These are phyloP conservation scores for Bovichtus variegatus DNA, from an alignment of 2,797 vertebrate species.

Conservation along the genomic window DNA sequence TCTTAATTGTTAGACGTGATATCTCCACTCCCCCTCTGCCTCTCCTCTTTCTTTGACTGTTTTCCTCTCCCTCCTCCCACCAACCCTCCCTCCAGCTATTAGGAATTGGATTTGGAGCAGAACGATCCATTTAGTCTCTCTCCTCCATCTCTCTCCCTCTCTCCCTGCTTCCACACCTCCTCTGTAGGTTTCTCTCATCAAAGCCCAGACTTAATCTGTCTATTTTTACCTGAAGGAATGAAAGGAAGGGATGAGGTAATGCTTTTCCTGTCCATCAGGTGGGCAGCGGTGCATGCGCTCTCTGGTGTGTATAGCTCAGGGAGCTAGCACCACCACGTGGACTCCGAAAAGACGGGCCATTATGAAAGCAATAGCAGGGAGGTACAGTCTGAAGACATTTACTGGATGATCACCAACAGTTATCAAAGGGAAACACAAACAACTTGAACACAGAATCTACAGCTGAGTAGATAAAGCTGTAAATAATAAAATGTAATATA, in stretches of 20 bases:
- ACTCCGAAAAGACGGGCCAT: background rate
- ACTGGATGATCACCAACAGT: background rate
- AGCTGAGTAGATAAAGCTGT: background rate
- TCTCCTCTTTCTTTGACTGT: conserved; percentile 74
- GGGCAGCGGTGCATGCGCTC: conserved; percentile 71
- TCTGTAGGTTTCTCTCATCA: conserved; percentile 82
- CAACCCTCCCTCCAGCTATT: conserved; percentile 81
- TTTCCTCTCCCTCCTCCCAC: conserved; percentile 72
- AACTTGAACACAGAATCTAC: background rate
- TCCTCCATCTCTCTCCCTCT: conserved; percentile 74
- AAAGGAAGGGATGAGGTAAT: conserved; percentile 84
- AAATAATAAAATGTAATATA: no score
- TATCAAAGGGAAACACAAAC: conserved; percentile 1
- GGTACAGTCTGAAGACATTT: background rate
- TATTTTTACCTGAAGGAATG: conserved; percentile 86
- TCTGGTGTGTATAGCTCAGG: conserved; percentile 27
- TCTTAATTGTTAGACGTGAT: conserved; percentile 85
- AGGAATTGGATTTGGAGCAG: conserved; percentile 87
- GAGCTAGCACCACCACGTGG: conserved; percentile 80
- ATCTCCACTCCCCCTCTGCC: conserved; percentile 76
- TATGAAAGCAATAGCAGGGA: background rate
- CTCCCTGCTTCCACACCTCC: conserved; percentile 78
- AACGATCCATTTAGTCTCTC: conserved; percentile 85
- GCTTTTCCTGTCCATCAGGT: conserved; percentile 83
- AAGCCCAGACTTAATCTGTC: conserved; percentile 82